Evolutionary conservation across 2,888 invertebrate species (phyloP), one percentile per base, ranked within the genome.

Genomic region (Podabrus alpinus): DNA sequence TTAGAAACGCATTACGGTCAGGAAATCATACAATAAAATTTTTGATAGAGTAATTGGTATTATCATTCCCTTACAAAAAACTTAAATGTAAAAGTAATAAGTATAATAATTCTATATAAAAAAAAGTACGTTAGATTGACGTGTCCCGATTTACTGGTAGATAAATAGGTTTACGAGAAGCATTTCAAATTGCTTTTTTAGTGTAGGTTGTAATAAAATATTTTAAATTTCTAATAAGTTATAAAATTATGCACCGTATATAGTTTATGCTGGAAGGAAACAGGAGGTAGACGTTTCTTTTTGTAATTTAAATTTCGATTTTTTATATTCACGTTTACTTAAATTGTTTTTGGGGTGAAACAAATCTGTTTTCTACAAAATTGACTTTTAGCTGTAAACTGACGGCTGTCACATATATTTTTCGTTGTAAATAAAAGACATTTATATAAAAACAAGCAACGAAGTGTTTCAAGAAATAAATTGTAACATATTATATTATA

Each of bases 341-440:
- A 64, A 71, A 71, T 71, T 71, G 70, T 71, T 71, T 71, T 71
- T 71, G 29, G 62, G 45, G 64, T 11, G 62, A 71, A 66, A 59
- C 29, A 71, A 71, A 71, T 71, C 71, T 71, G 71, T 67, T 59
- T 71, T 71, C 66, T 67, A 17, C 71, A 45, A 67, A 67, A 71
- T 71, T 71, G 71, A 71, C 71, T 71, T 71, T 71, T 71, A 71
- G 71, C 70, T 71, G 70, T 71, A 71, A 66, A 71, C 70, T 71
- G 70, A 21, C 70, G 70, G 29, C 70, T 66, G 70, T 45, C 66
- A 66, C 70, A 71, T 71, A 71, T 66, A 71, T 71, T 29, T 64
- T 16, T 11, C 13, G 17, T 59, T 71, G 16, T 21, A 71, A 59
- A 71, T 64, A 71, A 64, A 71, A 29, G 16, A n/a, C 59, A 71